Base-by-base conservation (phyloP, 1,140 invertebrate species). In the Dendroctonus valens region DNA sequence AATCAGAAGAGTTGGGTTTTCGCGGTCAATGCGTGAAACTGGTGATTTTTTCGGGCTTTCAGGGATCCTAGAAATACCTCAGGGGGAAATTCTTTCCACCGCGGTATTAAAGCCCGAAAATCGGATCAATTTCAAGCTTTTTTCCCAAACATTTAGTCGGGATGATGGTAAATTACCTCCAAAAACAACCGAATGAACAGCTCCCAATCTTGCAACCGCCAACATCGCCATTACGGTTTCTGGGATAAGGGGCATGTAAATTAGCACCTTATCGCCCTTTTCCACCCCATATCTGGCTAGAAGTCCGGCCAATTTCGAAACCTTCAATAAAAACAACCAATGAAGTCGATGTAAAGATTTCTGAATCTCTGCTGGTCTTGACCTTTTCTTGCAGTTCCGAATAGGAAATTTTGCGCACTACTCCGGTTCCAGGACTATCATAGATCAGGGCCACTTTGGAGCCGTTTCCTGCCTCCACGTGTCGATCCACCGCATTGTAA, bases 201-300 rank as follows among this genome's bases (percentile, higher is more conserved):
- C 93, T 0, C 93, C 93, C 9, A 96, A 79, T 42, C 93, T 81
- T 5, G 86, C 90, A 0, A 86, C 88, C 0, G 93, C 93, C 61
- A 96, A 76, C 87, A 96, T 94, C 0, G 92, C 86, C 39, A 94
- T 84, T 39, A 95, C 84, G 0, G 91, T 89, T 80, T 96, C 92
- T 0, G 93, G 92, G 42, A 96, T 90, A 6, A 95, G 82, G 0
- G 93, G 93, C 93, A 96, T 96, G 76, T 95, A 96, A 67, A 96
- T 93, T 0, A 95, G 80, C 0, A 94, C 92, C 1, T 86, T 79
- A 68, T 92, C 90, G 0, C 93, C 93, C 66, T 86, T 87, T 26
- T 79, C 79, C 0, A 95, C 90, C 0, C 92, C 92, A 48, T 91
- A 76, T 6, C 83, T 81, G 0, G 84, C 81, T 52, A 97, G 73